Conservation (phyloP, 2,888 invertebrate genomes). For the Biston stratarius region DNA sequence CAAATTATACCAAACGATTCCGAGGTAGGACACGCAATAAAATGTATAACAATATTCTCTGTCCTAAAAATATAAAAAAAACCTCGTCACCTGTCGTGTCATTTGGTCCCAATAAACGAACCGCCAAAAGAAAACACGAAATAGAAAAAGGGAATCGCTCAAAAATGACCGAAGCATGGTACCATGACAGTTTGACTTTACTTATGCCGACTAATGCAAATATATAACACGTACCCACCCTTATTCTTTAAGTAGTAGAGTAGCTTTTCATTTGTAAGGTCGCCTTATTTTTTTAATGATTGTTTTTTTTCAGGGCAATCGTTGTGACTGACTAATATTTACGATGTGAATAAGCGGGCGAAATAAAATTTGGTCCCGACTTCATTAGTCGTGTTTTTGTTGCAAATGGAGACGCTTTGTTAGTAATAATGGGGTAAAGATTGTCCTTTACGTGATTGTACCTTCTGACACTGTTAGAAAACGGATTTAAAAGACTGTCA, state of each 20-base stretch:
- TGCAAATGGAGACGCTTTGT: constrained; percentile 63
- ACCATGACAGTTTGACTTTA: constrained; percentile 68
- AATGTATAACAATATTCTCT: constrained; percentile 82
- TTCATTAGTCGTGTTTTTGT: constrained; percentile 80
- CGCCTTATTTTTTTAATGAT: constrained; percentile 58
- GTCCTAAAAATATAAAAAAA: constrained; percentile 67
- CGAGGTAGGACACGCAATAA: constrained; percentile 80
- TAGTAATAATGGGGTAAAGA: constrained; percentile 64
- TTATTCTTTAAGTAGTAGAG: constrained; percentile 37
- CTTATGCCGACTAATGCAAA: constrained; percentile 38
- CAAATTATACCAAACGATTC: constrained; percentile 74
- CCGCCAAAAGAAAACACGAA: constrained; percentile 82
- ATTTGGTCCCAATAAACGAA: constrained; percentile 83
- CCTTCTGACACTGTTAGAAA: constrained; percentile 68
- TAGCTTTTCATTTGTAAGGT: constrained; percentile 35
- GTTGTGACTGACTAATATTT: constrained; percentile 84
- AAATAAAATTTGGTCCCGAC: constrained; percentile 77
- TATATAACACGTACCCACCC: constrained; percentile 33
- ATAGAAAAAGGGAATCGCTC: constrained; percentile 70
- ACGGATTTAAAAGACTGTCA: constrained; percentile 51
- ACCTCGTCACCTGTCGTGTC: constrained; percentile 85
- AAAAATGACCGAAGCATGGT: constrained; percentile 75
- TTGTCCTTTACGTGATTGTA: constrained; percentile 64
- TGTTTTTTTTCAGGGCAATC: constrained; percentile 60
- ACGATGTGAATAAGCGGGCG: constrained; percentile 81